Evolutionary conservation across 2,888 invertebrate genomes (phyloP), one percentile per base, ranked within the genome.

Genomic region (Trachelus iudaicus): DNA sequence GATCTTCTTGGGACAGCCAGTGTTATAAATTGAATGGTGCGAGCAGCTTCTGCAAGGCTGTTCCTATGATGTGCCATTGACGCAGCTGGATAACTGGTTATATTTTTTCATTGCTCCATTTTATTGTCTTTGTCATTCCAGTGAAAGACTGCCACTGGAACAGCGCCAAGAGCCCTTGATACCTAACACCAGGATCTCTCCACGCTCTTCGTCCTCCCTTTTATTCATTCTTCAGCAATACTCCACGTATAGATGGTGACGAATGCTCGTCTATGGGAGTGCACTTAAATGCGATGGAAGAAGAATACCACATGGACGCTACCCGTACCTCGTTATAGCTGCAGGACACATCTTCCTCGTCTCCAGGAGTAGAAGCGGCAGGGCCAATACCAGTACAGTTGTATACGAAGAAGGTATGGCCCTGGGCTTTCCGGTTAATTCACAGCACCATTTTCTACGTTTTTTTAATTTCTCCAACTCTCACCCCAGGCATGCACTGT

Each of bases 381-480:
- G 56, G 23, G 9, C 56, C 56, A 23, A 23, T 56, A 56, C 6
- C 56, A 23, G 23, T 56, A 56, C 56, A 56, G 56, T 56, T 2
- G 56, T 15, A 23, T 23, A 56, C 9, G 23, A 56, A 23, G 56
- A 71, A 74, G 74, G 74, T n/a, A 71, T 76, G 37, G 75, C 12
- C 68, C 75, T 73, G 75, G 79, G 75, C 81, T 77, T 77, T 71
- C 73, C 79, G 78, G 76, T 83, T 83, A 81, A 83, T 83, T 83
- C 78, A 75, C 76, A 76, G 79, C 37, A 80, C 76, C 77, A 71
- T 81, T 78, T 80, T 77, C 77, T 69, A 74, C 34, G 69, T 56
- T 82, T 75, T 79, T 79, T 79, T 71, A 76, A 77, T 81, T 81
- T 79, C 74, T 76, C 75, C 73, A 34, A 30, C 74, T 34, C 9